A percentile compares a stretch with the other conserved stretches of the same genome.
These are phyloP conservation scores for Thymelicus lineola DNA, from an alignment of 2,888 invertebrate species.

Conservation along the genomic window DNA sequence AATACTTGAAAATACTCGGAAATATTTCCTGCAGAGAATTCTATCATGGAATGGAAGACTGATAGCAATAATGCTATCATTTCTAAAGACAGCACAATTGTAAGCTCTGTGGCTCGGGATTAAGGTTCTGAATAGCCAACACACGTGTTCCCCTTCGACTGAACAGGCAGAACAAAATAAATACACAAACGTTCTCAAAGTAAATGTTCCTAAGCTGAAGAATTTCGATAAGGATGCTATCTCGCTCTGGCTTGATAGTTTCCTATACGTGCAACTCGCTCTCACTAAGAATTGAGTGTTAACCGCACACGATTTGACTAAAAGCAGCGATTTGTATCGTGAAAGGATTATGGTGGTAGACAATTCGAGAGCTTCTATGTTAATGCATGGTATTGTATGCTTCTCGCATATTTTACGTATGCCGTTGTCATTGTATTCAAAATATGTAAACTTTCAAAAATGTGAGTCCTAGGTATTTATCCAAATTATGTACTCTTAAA, in stretches of 20 bases:
- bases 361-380: slow-evolving; percentile 26
- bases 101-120: background rate
- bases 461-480: too few relatives aligned
- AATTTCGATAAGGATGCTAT: slow-evolving; percentile 36
- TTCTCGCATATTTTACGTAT: background rate
- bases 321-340: slow-evolving; percentile 53
- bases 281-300: slow-evolving; percentile 36
- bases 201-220: slow-evolving; percentile 36
- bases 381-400: slow-evolving; percentile 18
- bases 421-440: background rate
- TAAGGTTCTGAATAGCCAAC: slow-evolving; percentile 15
- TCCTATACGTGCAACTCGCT: slow-evolving; percentile 27
- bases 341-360: slow-evolving; percentile 37
- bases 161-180: slow-evolving; percentile 36
- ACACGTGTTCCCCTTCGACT: slow-evolving; percentile 8
- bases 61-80: slow-evolving; percentile 36
- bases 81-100: slow-evolving; percentile 4
- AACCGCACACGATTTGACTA: slow-evolving; percentile 50
- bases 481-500: too few relatives aligned
- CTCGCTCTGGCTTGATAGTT: slow-evolving; percentile 2
- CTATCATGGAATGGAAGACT: slow-evolving; percentile 33
- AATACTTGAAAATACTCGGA: slow-evolving; percentile 29
- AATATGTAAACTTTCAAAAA: background rate
- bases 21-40: slow-evolving; percentile 35
- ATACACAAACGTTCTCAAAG: slow-evolving; percentile 35